Conservation (phyloP, 2,113 vertebrate species). For the Callocephalon fimbriatum region DNA sequence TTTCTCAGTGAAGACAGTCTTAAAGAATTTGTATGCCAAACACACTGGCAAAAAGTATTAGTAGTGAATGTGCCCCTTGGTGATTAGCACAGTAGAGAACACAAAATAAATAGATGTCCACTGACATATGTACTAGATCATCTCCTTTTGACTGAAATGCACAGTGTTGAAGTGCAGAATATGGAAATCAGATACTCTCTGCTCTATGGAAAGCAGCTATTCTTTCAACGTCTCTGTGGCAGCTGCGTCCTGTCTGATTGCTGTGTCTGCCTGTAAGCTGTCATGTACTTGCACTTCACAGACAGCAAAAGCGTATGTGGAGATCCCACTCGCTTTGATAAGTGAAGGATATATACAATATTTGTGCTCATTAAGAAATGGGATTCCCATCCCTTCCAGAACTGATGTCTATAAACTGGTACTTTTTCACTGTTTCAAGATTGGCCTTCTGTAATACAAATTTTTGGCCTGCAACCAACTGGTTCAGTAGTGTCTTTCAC, state of each 20-base stretch:
- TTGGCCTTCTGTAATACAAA: background rate
- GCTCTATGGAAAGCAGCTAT: background rate
- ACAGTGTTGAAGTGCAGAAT: background rate
- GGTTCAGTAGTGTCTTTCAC: background rate
- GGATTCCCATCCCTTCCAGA: constrained; percentile 34
- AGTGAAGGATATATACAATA: background rate
- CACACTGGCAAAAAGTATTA: background rate
- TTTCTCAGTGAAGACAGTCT: background rate
- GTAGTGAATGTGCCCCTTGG: background rate
- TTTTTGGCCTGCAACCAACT: background rate
- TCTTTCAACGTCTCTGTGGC: constrained; percentile 50
- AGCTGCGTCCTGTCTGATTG: constrained; percentile 40
- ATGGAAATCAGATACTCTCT: background rate
- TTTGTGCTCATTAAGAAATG: constrained; percentile 4
- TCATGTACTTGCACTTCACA: constrained; percentile 31
- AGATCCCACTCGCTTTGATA: constrained; percentile 37
- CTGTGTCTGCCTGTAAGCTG: constrained; percentile 37
- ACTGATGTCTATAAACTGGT: background rate
- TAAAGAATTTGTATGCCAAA: background rate
- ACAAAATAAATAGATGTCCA: background rate
- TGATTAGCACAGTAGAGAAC: background rate
- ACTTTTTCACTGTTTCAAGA: constrained; percentile 22
- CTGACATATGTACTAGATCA: background rate
- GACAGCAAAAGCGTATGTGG: background rate
- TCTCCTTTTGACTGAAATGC: background rate